Evolutionary conservation across 2,888 invertebrate genomes (phyloP).

Genomic region (Lochmaea crataegi): DNA sequence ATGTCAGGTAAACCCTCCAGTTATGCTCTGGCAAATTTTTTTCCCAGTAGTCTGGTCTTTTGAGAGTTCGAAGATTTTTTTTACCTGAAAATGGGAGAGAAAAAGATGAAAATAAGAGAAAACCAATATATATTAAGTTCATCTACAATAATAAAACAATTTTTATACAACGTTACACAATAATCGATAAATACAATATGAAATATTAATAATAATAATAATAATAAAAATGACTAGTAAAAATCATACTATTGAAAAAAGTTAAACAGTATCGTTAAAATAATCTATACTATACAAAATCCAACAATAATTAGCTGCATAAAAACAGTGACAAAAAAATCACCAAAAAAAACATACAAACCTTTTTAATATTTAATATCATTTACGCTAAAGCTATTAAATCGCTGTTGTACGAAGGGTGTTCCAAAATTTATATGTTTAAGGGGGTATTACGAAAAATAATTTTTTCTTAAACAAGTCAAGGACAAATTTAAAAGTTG

Average conservation of each 20-base stretch:
- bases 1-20: no score
- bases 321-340: conserved; percentile 46
- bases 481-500: no score
- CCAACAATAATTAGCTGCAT: conserved; percentile 59
- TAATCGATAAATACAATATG: conserved; percentile 56
- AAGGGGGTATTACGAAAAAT: no score
- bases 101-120: conserved; percentile 48
- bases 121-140: conserved; percentile 58
- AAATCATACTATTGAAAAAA: conserved; percentile 50
- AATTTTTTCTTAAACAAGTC: no score
- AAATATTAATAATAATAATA: conserved; percentile 43
- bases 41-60: no score
- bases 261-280: conserved; percentile 56
- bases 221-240: conserved; percentile 65
- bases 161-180: conserved; percentile 63
- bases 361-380: conserved; percentile 40
- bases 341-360: conserved; percentile 43
- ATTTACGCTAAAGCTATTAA: conserved; percentile 43
- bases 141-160: conserved; percentile 62
- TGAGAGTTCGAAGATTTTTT: no score
- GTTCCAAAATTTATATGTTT: not conserved
- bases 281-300: conserved; percentile 62
- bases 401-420: conserved; percentile 35
- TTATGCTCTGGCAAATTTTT: no score
- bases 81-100: not conserved